These are phyloP conservation scores for Carassius carassius DNA, from an alignment of 2,113 vertebrate species.

Conservation along the genomic window DNA sequence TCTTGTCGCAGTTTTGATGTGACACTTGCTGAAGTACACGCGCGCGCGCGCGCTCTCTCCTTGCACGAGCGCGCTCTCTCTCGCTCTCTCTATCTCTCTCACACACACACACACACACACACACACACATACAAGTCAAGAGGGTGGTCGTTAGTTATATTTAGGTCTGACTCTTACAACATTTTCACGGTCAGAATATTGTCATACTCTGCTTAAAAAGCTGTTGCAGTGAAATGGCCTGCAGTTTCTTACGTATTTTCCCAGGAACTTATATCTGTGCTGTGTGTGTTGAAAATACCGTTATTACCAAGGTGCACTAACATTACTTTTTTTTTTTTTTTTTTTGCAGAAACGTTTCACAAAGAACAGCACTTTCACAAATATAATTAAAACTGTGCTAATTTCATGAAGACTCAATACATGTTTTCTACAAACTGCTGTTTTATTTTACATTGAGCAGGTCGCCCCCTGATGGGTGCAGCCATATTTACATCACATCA, in stretches of 20 bases:
- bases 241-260: neutral
- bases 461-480: neutral
- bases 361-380: neutral
- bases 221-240: neutral
- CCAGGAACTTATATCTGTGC: neutral
- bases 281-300: neutral
- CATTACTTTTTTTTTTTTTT: no score
- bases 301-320: no score
- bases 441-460: neutral
- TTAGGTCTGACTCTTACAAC: conserved; percentile 47
- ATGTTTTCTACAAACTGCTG: neutral
- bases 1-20: conserved; percentile 2
- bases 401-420: neutral
- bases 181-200: conserved; percentile 24
- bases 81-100: neutral
- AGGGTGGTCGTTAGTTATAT: conserved; percentile 53
- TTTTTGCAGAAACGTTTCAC: neutral
- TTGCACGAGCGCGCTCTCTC: neutral
- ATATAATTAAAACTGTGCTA: neutral
- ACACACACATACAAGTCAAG: conserved; percentile 13
- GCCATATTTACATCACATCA: neutral
- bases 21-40: conserved; percentile 29
- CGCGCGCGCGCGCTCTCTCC: neutral
- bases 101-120: no score
- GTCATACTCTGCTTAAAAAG: conserved; percentile 4